phyloP scores from a whole-genome alignment of 2,113 vertebrate species.

The Brevimyrus niger region DNA sequence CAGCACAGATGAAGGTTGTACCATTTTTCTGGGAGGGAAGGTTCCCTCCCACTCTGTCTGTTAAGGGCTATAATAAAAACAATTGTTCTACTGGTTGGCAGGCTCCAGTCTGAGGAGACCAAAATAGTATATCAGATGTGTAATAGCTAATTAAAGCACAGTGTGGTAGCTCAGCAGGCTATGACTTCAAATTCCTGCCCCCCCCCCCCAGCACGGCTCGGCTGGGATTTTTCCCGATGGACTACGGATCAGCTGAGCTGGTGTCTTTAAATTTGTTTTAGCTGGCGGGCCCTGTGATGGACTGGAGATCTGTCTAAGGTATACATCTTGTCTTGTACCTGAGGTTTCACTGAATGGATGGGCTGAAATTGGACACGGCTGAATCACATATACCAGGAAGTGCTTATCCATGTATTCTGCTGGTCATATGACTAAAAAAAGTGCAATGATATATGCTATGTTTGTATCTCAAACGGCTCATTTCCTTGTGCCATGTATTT shows the following conservation, averaged over 20 bases:
- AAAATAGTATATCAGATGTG: not conserved
- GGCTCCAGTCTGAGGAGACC: not conserved
- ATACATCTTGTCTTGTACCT: not conserved
- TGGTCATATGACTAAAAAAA: not conserved
- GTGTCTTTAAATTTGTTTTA: not conserved
- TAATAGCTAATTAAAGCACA: conserved; percentile 8
- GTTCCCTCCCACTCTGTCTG: not conserved
- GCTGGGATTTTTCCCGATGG: not conserved
- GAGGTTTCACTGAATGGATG: not conserved
- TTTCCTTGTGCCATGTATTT: not conserved
- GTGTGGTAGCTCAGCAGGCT: not conserved
- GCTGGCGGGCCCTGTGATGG: not conserved
- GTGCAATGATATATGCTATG: not conserved
- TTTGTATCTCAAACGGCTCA: not conserved
- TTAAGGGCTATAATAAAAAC: not conserved
- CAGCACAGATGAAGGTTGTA: not conserved
- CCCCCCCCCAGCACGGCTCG: not conserved
- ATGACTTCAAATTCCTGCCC: not conserved
- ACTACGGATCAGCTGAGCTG: not conserved
- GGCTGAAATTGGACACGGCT: not conserved
- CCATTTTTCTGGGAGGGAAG: not conserved
- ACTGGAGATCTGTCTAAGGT: not conserved
- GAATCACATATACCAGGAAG: not conserved
- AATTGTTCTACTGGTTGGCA: not conserved
- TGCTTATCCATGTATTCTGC: not conserved